These are phyloP conservation scores for Nasonia longicornis DNA, from an alignment of 1,140 invertebrate species.

Conservation along the genomic window DNA sequence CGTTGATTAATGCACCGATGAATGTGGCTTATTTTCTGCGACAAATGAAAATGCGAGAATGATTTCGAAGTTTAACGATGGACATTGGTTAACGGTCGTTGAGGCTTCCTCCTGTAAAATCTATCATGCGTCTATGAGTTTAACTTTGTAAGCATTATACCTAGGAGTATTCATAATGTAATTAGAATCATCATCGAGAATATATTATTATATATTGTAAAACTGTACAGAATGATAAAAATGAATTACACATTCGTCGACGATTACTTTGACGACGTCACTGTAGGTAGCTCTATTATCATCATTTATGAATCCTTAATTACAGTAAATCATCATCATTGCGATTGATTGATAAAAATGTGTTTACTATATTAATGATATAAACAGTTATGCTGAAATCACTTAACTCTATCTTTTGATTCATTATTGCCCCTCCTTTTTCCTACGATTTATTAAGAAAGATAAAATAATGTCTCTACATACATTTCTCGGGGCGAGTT, in stretches of 20 bases:
- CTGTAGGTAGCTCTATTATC: conserved; percentile 61
- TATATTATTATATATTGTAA: conserved; percentile 56
- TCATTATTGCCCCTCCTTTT: background rate
- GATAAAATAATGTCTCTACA: too few species aligned
- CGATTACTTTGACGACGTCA: conserved; percentile 37
- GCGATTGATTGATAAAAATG: conserved; percentile 62
- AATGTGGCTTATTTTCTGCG: background rate
- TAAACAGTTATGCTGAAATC: conserved; percentile 57
- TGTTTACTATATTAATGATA: conserved; percentile 66
- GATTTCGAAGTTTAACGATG: background rate
- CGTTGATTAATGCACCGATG: background rate
- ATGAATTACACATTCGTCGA: conserved; percentile 35
- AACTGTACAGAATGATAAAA: conserved; percentile 62
- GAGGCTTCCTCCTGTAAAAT: conserved; percentile 6
- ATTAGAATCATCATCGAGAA: conserved; percentile 60
- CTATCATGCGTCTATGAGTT: conserved; percentile 52
- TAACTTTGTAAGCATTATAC: conserved; percentile 58
- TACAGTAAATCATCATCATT: conserved; percentile 52
- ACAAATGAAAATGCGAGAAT: background rate
- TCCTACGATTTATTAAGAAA: too few species aligned
- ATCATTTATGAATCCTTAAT: conserved; percentile 55
- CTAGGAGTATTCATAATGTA: conserved; percentile 56
- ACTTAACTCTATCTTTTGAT: background rate
- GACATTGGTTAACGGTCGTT: conserved; percentile 9
- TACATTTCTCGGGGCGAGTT: too few species aligned